phyloP scores from a whole-genome alignment of 1,140 invertebrate genomes.

The Drosophila funebris region DNA sequence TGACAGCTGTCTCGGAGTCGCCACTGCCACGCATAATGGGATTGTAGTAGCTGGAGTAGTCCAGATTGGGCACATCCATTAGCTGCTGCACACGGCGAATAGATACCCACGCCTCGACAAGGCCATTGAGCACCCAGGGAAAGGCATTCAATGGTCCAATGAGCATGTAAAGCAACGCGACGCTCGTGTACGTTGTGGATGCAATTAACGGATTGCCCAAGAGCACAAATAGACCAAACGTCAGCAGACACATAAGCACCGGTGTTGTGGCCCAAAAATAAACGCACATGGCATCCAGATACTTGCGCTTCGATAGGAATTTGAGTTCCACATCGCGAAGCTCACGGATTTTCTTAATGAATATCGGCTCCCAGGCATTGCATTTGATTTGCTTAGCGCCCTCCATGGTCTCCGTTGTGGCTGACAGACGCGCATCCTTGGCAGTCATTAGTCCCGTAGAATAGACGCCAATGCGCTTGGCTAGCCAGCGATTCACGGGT shows the following conservation, averaged over 20 bases:
- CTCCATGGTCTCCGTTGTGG: slow-evolving; percentile 94
- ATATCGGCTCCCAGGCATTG: slow-evolving; percentile 96
- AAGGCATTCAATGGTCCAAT: slow-evolving; percentile 98
- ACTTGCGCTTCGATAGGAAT: slow-evolving; percentile 94
- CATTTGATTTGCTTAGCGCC: slow-evolving; percentile 96
- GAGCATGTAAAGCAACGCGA: slow-evolving; percentile 98
- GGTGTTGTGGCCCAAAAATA: slow-evolving; percentile 99
- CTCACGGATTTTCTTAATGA: slow-evolving; percentile 88
- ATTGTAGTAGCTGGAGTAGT: slow-evolving; percentile 79
- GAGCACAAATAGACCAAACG: slow-evolving; percentile 94
- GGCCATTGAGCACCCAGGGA: slow-evolving; percentile 98
- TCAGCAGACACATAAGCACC: slow-evolving; percentile 95
- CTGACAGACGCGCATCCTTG: slow-evolving; percentile 95
- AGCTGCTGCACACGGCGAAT: slow-evolving; percentile 92
- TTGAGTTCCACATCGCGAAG: slow-evolving; percentile 89
- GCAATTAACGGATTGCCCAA: slow-evolving; percentile 93
- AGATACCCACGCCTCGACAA: slow-evolving; percentile 97
- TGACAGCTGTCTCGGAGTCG: slow-evolving; percentile 2
- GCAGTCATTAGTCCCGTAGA: slow-evolving; percentile 95
- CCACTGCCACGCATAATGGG: slow-evolving; percentile 65
- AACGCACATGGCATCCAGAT: slow-evolving; percentile 98
- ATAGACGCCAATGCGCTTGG: slow-evolving; percentile 94
- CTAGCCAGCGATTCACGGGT: slow-evolving; percentile 96
- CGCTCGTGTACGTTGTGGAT: slow-evolving; percentile 95
- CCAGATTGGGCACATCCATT: slow-evolving; percentile 74